Percentiles rank a stretch among this genome's conserved stretches.
These are phyloP conservation scores for Chymomyza amoena DNA, from an alignment of 2,888 invertebrate genomes.

Conservation along the genomic window DNA sequence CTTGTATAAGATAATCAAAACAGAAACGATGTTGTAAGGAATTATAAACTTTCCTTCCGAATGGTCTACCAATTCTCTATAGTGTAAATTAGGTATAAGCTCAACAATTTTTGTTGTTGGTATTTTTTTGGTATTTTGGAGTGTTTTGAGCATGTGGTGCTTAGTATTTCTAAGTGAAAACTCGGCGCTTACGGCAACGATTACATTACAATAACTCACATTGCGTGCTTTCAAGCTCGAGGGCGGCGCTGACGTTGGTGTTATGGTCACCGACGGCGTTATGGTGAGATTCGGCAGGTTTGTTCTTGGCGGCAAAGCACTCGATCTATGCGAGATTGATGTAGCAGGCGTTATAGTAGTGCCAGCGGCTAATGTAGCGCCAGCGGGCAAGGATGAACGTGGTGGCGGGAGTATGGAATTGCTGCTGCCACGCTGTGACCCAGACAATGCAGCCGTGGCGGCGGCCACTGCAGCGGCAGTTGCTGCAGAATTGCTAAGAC, in stretches of 20 bases:
- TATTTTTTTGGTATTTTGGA: not conserved
- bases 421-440: slow-evolving; percentile 61
- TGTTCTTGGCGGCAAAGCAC: slow-evolving; percentile 76
- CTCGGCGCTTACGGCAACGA: slow-evolving; percentile 77
- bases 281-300: slow-evolving; percentile 80
- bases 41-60: no score
- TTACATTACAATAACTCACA: slow-evolving; percentile 80
- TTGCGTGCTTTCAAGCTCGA: slow-evolving; percentile 79
- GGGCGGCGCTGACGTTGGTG: slow-evolving; percentile 86
- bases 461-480: slow-evolving; percentile 67
- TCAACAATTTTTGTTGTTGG: slow-evolving; percentile 28
- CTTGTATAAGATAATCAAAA: not conserved
- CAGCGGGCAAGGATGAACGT: slow-evolving; percentile 81
- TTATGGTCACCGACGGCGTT: slow-evolving; percentile 87
- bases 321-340: slow-evolving; percentile 69
- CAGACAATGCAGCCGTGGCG: slow-evolving; percentile 54
- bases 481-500: slow-evolving; percentile 51
- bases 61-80: no score
- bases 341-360: slow-evolving; percentile 73
- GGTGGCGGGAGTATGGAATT: slow-evolving; percentile 76
- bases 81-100: not conserved
- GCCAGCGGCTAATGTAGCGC: slow-evolving; percentile 83
- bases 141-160: slow-evolving; percentile 7
- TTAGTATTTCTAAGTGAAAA: slow-evolving; percentile 40
- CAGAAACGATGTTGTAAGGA: no score